Percentiles rank a stretch among this genome's conserved stretches.
These are phyloP conservation scores for Phrynosoma blainvillii DNA, from an alignment of 2,113 vertebrate species.

Conservation along the genomic window DNA sequence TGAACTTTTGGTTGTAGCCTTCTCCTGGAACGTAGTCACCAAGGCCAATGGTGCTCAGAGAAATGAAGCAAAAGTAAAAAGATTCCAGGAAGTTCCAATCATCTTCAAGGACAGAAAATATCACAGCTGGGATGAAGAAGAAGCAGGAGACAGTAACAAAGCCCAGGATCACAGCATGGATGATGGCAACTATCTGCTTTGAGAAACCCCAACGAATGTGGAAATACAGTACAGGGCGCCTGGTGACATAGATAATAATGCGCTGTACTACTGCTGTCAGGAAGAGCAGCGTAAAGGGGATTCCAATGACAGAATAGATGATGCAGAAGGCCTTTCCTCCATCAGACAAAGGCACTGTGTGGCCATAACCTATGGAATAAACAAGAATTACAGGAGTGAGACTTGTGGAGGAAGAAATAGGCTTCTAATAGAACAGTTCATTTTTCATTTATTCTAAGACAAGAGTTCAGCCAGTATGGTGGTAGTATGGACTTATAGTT, in stretches of 20 bases:
- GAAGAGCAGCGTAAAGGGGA: constrained; percentile 97
- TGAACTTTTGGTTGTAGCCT: constrained; percentile 89
- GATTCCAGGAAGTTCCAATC: constrained; percentile 98
- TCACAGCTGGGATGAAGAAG: constrained; percentile 92
- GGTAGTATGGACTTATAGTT: not conserved
- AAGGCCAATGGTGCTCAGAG: constrained; percentile 94
- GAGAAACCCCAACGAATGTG: constrained; percentile 91
- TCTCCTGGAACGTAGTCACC: constrained; percentile 97
- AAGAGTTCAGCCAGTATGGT: not conserved
- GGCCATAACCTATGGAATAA: constrained; percentile 88
- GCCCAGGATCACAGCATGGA: constrained; percentile 86
- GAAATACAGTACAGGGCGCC: constrained; percentile 86
- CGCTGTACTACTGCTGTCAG: constrained; percentile 96
- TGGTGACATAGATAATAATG: constrained; percentile 88
- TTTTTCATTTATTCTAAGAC: not conserved
- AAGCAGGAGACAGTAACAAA: constrained; percentile 85
- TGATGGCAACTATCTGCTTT: constrained; percentile 87
- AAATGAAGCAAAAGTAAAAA: constrained; percentile 98
- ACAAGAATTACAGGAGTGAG: not conserved
- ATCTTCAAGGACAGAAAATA: constrained; percentile 91
- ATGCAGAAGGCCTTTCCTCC: constrained; percentile 97
- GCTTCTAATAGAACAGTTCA: not conserved
- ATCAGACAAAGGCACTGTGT: constrained; percentile 94
- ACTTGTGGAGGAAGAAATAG: not conserved
- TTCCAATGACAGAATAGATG: constrained; percentile 93